These are phyloP conservation scores for Gymnopithys bicolor DNA, from an alignment of 2,797 vertebrate species.

Conservation along the genomic window DNA sequence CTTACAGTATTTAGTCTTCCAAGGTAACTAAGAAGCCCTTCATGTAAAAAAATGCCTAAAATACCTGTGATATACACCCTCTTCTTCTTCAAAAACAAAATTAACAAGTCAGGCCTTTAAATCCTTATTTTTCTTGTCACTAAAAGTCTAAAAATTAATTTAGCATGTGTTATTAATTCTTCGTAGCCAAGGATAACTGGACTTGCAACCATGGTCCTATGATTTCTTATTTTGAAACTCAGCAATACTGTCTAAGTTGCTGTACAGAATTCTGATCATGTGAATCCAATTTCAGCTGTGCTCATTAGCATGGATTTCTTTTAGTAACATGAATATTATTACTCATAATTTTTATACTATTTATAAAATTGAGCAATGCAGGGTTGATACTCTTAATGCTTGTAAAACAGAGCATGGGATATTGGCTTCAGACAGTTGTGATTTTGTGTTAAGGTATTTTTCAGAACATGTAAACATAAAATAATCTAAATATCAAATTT, in stretches of 20 bases:
- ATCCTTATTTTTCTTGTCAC: background rate
- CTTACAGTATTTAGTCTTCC: background rate
- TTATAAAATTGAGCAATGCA: slow-evolving; percentile 13
- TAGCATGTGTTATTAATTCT: background rate
- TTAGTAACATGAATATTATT: slow-evolving; percentile 28
- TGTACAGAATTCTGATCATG: slow-evolving; percentile 9
- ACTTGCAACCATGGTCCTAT: background rate
- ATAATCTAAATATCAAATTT: background rate
- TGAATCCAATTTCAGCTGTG: slow-evolving; percentile 48
- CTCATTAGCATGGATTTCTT: slow-evolving; percentile 47
- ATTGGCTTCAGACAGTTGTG: background rate
- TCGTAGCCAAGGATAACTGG: background rate
- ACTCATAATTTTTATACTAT: slow-evolving; percentile 36
- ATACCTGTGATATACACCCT: background rate
- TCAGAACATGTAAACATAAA: background rate
- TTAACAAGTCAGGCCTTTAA: background rate
- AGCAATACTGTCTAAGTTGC: background rate
- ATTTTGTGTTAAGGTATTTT: background rate
- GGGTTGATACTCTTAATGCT: background rate
- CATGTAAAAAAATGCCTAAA: background rate
- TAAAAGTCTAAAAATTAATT: background rate
- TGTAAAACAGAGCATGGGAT: background rate
- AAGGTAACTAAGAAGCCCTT: background rate
- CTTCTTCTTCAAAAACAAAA: background rate
- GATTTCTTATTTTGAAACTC: background rate